Evolutionary conservation across 2,797 vertebrate genomes (phyloP), one percentile per base, ranked within the genome.

Genomic region (Gallinago solitaria): DNA sequence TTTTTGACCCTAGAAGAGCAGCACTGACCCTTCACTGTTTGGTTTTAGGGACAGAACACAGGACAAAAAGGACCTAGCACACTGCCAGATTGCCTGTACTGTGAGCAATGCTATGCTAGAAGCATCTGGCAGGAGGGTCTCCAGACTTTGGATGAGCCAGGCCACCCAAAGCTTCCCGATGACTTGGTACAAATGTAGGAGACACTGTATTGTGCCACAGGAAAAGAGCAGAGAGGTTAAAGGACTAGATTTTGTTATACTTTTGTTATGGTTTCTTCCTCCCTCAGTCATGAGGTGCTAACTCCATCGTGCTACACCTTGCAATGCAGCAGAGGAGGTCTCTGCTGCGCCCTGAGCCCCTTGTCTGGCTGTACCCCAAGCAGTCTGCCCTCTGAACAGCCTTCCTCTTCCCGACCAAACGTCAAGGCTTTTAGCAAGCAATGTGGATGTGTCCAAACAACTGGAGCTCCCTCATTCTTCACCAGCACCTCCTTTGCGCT

Each of bases 11-110:
- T 47, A 14, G 41, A 60, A 39, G 10, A 71, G 53, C 57, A 24
- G 35, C 0, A 0, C n/a, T 65, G 73, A 12, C 35, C 32, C 37
- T 86, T 59, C 3, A 0, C n/a, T 25, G 7, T 5, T 48, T 28
- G 37, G 16, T 45, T 79, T 83, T 51, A 37, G 48, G 18, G 54
- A 47, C 13, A 33, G 57, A 20, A 39, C 7, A 45, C 3, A 4
- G 35, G 54, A n/a, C 59, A n/a, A 19, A 57, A 57, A 59, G 24
- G 8, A 54, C 24, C 8, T 5, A 19, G 37, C 28, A 3, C 0
- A 0, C 37, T 25, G 41, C 7, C 54, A 54, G 65, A 14, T 43
- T 27, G 37, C 39, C 70, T 76, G 28, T 41, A 39, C 53, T 35
- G 9, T n/a, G 27, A 35, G 75, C 53, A 23, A 9, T 7, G 41